These are phyloP conservation scores for Drosophila testacea DNA, from an alignment of 2,888 invertebrate species.

Conservation along the genomic window DNA sequence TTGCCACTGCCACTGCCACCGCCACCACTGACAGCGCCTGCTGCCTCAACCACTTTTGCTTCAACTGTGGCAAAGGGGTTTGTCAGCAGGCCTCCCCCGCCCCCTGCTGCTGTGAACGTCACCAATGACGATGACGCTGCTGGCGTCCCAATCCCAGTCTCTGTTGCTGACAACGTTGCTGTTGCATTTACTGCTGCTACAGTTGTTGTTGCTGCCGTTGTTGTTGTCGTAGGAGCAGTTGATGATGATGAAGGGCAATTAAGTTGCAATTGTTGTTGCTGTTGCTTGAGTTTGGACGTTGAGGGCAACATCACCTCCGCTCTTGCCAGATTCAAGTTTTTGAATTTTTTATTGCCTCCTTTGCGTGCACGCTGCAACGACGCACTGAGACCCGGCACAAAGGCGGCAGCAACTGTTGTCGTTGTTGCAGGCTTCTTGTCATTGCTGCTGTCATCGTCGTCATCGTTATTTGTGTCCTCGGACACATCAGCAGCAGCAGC, in stretches of 20 bases:
- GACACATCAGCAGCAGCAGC: conserved; percentile 26
- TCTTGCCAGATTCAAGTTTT: conserved; percentile 82
- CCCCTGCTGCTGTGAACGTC: conserved; percentile 21
- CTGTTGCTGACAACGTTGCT: conserved; percentile 26
- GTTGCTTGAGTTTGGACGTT: conserved; percentile 80
- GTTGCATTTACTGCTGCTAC: conserved; percentile 27
- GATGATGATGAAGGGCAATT: conserved; percentile 68
- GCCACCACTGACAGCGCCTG: conserved; percentile 16
- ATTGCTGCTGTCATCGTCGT: conserved; percentile 59
- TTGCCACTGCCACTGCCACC: conserved; percentile 4
- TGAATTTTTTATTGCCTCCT: conserved; percentile 80
- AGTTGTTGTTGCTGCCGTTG: conserved; percentile 34
- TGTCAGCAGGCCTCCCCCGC: conserved; percentile 45
- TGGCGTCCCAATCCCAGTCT: conserved; percentile 25
- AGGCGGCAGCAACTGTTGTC: conserved; percentile 23
- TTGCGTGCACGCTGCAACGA: conserved; percentile 71
- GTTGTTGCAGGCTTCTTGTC: conserved; percentile 51
- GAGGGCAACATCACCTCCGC: conserved; percentile 83
- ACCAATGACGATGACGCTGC: conserved; percentile 19
- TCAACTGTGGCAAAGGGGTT: conserved; percentile 59
- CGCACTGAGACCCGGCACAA: conserved; percentile 13
- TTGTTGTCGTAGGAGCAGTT: conserved; percentile 43
- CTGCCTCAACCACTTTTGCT: conserved; percentile 47
- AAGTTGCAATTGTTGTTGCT: conserved; percentile 75
- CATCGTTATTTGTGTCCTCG: conserved; percentile 55